Base-by-base conservation (phyloP, 2,888 invertebrate genomes). In the Aradus depressus region DNA sequence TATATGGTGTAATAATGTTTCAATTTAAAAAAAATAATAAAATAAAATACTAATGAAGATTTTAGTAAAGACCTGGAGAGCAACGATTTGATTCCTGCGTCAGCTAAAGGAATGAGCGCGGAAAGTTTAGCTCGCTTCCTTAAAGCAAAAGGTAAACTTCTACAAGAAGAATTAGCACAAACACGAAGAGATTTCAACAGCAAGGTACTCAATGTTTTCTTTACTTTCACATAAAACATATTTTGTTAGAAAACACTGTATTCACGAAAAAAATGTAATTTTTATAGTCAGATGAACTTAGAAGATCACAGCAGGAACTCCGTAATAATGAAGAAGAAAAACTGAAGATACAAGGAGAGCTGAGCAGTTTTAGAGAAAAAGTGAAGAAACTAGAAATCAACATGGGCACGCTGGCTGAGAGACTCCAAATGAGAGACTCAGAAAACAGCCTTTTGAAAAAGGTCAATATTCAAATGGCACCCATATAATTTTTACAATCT, bases 131-230 rank as follows among this genome's bases (percentile, higher is more conserved):
- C 44, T 8, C 28, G 56, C 8, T 53, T 55, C 34, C 39, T 56
- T 14, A 56, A 56, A 44, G 56, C 56, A 10, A 56, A 56, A 42
- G 52, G 51, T 22, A 56, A 53, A 35, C 35, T 56, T 18, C 28
- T 56, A 4, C 56, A 53, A 37, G 56, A 56, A 25, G 56, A 56
- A 32, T 42, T 53, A 5, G 51, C 47, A 2, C 48, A 52, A 16
- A 39, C 44, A 12, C 50, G 50, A 43, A 39, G 55, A 26, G 55
- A 55, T 42, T 26, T 54, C 31, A 19, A 54, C 48, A 51, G 39
- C 35, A 51, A 45, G 51, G 22, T 34, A 44, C 8, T 14, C 37
- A 37, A 8, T 37, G n/a, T n/a, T n/a, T n/a, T n/a, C n/a, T n/a
- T n/a, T n/a, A n/a, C n/a, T n/a, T n/a, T n/a, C n/a, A n/a, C n/a